Evolutionary conservation across 2,797 vertebrate species (phyloP), one percentile per base, ranked within the genome.

Genomic region (Catostomus latipinnis): DNA sequence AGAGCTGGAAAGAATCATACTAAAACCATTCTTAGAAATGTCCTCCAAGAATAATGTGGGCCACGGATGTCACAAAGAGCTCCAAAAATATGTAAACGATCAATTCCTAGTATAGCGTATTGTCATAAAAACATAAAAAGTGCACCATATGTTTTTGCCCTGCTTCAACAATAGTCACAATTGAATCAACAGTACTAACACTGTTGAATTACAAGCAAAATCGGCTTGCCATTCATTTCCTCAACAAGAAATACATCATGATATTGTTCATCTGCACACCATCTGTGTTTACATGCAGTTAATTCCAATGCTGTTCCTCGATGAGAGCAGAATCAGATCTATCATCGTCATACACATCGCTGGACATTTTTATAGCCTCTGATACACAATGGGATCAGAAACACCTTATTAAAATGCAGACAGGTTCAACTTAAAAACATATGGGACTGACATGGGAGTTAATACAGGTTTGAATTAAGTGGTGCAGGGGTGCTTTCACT

Each of bases 331-430:
- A 5, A 7, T 54, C 1, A 43, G n/a, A 71, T 71, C 54, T 43
- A 71, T 71, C 54, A 71, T 58, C 70, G 57, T 46, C n/a, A 71
- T 9, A 0, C 8, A 1, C 52, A 14, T 56, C 68, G 11, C 68
- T 11, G n/a, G 54, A 71, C 54, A 58, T 58, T 34, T 71, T 71
- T 71, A 71, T 0, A 0, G 70, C 43, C 10, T 71, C 43, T 8
- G 6, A 58, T 4, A 58, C 14, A 48, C 9, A 11, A 1, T 71
- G 13, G 45, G 45, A 52, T 71, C n/a, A 71, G 53, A 71, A 71
- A 71, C 54, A 58, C 6, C 10, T 48, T 43, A 48, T 16, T 48
- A 8, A 57, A 49, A 8, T 6, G 43, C 13, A 71, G 53, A 4
- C 53, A 71, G 9, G 9, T 45, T 18, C n/a, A 48, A 46, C n/a